These are phyloP conservation scores for Cenopis cana DNA, from an alignment of 2,888 invertebrate species.

Conservation along the genomic window DNA sequence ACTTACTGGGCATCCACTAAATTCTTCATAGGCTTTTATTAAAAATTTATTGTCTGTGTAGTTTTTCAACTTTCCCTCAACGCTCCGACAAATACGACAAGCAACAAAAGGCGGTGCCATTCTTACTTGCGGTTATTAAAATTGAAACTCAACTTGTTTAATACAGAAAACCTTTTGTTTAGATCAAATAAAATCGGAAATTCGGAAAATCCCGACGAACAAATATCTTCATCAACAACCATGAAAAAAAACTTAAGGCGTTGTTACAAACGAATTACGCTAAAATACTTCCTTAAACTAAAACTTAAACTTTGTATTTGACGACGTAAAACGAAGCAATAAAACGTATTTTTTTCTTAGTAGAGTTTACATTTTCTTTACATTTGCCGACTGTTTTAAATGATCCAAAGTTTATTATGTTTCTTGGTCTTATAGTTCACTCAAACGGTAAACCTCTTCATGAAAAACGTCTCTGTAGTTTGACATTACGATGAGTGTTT, in stretches of 20 bases:
- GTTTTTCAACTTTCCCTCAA: slow-evolving; percentile 39
- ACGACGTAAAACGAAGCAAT: no score
- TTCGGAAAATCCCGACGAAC: neutral
- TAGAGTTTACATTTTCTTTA: no score
- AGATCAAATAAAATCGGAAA: neutral
- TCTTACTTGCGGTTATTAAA: neutral
- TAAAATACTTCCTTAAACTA: neutral
- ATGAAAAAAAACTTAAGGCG: slow-evolving; percentile 11
- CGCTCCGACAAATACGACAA: slow-evolving; percentile 34
- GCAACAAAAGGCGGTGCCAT: slow-evolving; percentile 38
- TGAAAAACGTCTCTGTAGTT: slow-evolving; percentile 8
- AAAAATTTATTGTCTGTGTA: slow-evolving; percentile 11
- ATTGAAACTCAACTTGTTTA: neutral
- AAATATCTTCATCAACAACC: neutral
- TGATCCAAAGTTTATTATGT: neutral
- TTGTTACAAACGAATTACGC: no score
- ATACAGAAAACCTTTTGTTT: neutral
- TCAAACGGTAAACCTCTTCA: neutral
- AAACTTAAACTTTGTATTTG: neutral
- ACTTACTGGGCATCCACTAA: slow-evolving; percentile 35
- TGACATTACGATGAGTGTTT: slow-evolving; percentile 24
- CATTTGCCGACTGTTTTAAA: no score
- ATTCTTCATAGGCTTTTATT: slow-evolving; percentile 20
- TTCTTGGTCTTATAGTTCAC: neutral
- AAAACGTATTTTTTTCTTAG: no score